Base-by-base conservation (phyloP, 2,797 vertebrate species). In the Oryzias dopingdopingensis region DNA sequence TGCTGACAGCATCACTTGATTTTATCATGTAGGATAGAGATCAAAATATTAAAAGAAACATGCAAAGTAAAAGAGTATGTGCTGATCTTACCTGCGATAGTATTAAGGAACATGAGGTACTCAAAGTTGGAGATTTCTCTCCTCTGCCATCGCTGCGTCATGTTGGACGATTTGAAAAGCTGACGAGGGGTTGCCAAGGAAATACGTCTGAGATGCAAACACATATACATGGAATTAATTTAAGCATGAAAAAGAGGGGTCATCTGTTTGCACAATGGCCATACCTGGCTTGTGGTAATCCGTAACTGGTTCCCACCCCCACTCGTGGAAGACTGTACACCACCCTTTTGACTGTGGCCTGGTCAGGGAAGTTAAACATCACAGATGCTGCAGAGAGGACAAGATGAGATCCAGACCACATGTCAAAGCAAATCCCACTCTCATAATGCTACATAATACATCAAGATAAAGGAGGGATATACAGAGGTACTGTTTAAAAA, bases 21-120 rank as follows among this genome's bases (percentile, higher is more conserved):
- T 47, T 17, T n/a, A 32, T 32, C n/a, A 10, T 17, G 8, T 17
- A 1, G 32, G 7, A 64, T 22, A 32, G 10, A 61, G 26, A 14
- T 23, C 29, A 4, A 20, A 7, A 41, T 23, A 13, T 55, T 43
- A 14, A 22, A 32, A 2, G 40, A 44, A 24, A 43, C 16, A 17
- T 37, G 14, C 0, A n/a, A 16, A 16, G 51, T 16, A 67, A 44
- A 16, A 41, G 10, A 22, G 29, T 20, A 42, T 44, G 24, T 44
- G 15, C 37, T 26, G 5, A 64, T 56, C 85, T 91, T 88, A 98
- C 97, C 97, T 93, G 97, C 96, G 74, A 99, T 96, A 53, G 97
- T 99, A 88, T 99, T 99, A 86, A 99, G 96, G 87, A 99, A 99
- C 96, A 99, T 99, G 92, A 99, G 91, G 88, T 99, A 99, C 88